A percentile compares a stretch with the other conserved stretches of the same genome.
phyloP scores from a whole-genome alignment of 30 jellyfish, hydroid and myxozoan genomes.

The Hydractinia symbiolongicarpus region DNA sequence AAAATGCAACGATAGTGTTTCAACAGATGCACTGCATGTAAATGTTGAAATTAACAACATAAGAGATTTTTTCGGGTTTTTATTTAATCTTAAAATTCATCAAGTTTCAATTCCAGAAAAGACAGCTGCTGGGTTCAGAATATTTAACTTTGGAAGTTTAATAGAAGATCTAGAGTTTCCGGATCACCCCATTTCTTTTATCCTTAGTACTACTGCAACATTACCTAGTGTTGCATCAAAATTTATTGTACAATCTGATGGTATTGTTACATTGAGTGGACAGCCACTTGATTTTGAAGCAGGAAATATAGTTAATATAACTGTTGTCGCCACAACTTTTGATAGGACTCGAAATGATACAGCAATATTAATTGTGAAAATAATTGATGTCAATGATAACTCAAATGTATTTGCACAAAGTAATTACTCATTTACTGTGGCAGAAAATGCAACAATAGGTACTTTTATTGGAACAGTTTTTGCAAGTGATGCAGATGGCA shows the following conservation, averaged over 20 bases:
- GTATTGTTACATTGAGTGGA: constrained; percentile 13
- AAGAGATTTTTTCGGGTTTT: not conserved
- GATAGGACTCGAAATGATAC: not conserved
- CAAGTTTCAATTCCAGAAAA: not conserved
- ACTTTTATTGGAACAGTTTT: constrained; percentile 23
- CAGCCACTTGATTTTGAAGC: constrained; percentile 1
- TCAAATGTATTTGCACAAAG: constrained; percentile 13
- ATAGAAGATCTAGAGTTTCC: not conserved
- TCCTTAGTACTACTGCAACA: not conserved
- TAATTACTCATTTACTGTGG: constrained; percentile 8
- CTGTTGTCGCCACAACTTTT: not conserved
- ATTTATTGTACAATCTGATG: not conserved
- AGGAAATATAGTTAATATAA: not conserved
- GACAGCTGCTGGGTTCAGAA: not conserved
- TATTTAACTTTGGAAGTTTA: not conserved
- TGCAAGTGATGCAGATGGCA: constrained; percentile 27
- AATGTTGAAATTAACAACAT: not conserved
- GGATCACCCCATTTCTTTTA: not conserved
- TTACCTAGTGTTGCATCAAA: not conserved
- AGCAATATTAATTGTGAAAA: not conserved
- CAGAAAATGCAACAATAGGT: constrained; percentile 15
- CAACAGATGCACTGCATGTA: not conserved
- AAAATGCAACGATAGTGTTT: not conserved
- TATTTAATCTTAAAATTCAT: not conserved
- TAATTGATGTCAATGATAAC: constrained; percentile 34